Evolutionary conservation across 2,797 vertebrate species (phyloP).

Genomic region (Tokudaia muenninki): DNA sequence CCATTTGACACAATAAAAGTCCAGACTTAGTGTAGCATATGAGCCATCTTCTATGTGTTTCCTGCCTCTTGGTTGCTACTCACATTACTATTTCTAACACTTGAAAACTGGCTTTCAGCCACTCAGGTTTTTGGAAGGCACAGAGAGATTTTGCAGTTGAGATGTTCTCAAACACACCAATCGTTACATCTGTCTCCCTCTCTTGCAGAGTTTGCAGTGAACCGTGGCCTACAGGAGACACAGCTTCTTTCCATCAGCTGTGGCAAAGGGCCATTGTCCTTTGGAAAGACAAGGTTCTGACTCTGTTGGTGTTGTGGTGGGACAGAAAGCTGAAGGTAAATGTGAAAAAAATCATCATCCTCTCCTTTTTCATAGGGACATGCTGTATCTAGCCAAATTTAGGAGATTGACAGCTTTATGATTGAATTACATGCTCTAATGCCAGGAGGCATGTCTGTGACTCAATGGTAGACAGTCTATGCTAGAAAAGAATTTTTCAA

Average conservation of each 20-base stretch:
- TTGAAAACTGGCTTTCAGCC: not conserved
- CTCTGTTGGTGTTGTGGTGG: not conserved
- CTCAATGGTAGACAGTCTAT: not conserved
- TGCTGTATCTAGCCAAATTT: not conserved
- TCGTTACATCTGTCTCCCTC: not conserved
- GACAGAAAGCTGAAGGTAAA: not conserved
- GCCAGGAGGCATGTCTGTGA: slow-evolving; percentile 8
- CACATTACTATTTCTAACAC: not conserved
- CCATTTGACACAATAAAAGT: slow-evolving; percentile 49
- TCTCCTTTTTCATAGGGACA: not conserved
- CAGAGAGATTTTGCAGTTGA: slow-evolving; percentile 48
- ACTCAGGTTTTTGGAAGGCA: not conserved
- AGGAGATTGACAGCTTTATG: not conserved
- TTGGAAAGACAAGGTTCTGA: slow-evolving; percentile 13
- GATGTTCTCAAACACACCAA: slow-evolving; percentile 34
- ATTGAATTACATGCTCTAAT: not conserved
- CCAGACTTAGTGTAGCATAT: not conserved
- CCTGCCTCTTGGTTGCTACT: not conserved
- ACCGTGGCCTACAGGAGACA: not conserved
- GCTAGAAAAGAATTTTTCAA: slow-evolving; percentile 18
- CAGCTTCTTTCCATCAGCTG: not conserved
- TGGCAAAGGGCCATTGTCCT: not conserved
- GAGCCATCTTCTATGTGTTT: not conserved
- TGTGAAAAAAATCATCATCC: not conserved
- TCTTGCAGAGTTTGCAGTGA: not conserved